Conservation (phyloP, 2,113 vertebrate species). For the Eurystomus gularis region DNA sequence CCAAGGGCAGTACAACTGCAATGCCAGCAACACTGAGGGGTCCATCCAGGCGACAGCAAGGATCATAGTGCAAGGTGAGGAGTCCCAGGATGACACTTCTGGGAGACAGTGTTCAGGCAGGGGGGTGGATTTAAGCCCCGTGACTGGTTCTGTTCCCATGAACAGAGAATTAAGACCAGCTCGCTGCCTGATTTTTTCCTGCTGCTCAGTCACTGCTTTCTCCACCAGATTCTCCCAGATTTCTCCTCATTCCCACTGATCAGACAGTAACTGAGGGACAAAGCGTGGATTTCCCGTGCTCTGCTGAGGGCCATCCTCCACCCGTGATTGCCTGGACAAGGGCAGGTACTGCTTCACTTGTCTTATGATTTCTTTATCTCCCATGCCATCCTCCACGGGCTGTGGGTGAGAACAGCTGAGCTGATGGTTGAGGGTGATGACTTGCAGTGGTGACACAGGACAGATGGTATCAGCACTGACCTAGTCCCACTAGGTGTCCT, state of each 20-base stretch:
- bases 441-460: not conserved
- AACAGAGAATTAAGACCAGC: no score
- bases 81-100: not conserved
- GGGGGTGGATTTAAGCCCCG: fast-evolving
- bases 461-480: not conserved
- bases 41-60: conserved; percentile 85
- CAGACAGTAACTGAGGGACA: conserved; percentile 85
- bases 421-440: not conserved
- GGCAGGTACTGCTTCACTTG: conserved; percentile 68
- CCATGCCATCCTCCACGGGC: fast-evolving
- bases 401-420: not conserved
- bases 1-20: conserved; percentile 88
- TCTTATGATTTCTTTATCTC: not conserved
- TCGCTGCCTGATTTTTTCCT: not conserved
- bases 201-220: not conserved
- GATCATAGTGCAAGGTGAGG: conserved; percentile 89
- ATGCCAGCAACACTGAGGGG: conserved; percentile 86
- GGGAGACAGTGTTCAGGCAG: not conserved
- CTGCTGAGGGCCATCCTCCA: conserved; percentile 83
- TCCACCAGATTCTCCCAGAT: conserved; percentile 81
- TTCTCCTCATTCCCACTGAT: conserved; percentile 81
- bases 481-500: fast-evolving
- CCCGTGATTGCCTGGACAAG: conserved; percentile 89
- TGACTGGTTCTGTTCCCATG: not conserved
- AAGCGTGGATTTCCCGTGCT: conserved; percentile 85